Evolutionary conservation across 2,888 invertebrate genomes (phyloP), one percentile per base, ranked within the genome.

Genomic region (Hirtodrosophila histrioides): DNA sequence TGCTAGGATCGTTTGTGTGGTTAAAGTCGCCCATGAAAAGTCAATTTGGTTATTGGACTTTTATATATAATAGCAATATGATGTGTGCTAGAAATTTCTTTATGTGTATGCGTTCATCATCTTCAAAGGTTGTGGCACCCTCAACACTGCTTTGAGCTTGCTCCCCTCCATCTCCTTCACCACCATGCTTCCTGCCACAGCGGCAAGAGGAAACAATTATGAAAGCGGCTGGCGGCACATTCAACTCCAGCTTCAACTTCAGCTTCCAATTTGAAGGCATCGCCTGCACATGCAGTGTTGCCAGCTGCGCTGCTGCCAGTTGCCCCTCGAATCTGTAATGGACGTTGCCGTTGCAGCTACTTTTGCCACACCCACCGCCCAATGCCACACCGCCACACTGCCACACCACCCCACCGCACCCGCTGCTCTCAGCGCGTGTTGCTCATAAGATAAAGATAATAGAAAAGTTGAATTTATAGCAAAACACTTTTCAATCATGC

Each of bases 401-500:
- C 40, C 12, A 27, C 33, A 27, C 9, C n/a, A n/a, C n/a, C 27
- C 36, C 11, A 8, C 12, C 50, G 24, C 39, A 10, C 37, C 8
- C 45, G 69, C 10, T 3, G 27, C 35, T 36, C 27, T 51, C 51
- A 51, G 56, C 78, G 83, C 76, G 79, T 88, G 88, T 83, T 79
- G 70, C 68, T 61, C 68, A 57, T 51, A 51, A 75, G 72, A 88
- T 84, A 86, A 88, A 88, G 56, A 88, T 86, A 83, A 86, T 83
- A 79, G 77, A 75, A 83, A 86, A 86, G 70, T 77, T 77, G 50
- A 86, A 77, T 83, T 83, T 88, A 79, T 85, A 72, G 82, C 62
- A 61, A 84, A 84, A 88, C 77, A 69, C 80, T 77, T 84, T 88
- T 79, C 84, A 88, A 88, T 88, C 86, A 83, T 75, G 77, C 77